These are phyloP conservation scores for Pelodytes ibericus DNA, from an alignment of 2,797 vertebrate species.

Conservation along the genomic window DNA sequence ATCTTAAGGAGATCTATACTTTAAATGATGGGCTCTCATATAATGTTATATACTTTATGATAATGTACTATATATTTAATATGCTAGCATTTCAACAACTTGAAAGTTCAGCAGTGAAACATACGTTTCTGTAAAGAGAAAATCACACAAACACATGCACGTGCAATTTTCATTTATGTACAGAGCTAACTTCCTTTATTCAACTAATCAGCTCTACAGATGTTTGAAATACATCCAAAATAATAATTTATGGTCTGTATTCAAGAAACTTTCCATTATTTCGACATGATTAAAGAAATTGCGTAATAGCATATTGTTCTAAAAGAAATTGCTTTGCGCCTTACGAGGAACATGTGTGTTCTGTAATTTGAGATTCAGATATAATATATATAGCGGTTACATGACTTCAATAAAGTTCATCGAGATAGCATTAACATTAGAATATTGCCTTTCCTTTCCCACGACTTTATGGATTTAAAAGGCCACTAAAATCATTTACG, in stretches of 20 bases:
- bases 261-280: not conserved
- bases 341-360: not conserved
- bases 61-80: no score
- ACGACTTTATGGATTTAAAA: not conserved
- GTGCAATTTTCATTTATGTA: not conserved
- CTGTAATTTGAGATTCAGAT: not conserved
- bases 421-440: not conserved
- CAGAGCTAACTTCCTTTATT: not conserved
- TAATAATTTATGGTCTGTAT: not conserved
- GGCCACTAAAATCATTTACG: no score
- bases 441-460: conserved; percentile 2
- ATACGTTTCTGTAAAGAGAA: no score
- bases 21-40: no score
- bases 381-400: no score
- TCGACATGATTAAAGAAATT: not conserved
- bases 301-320: not conserved
- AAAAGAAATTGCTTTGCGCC: not conserved
- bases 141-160: not conserved
- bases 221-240: not conserved
- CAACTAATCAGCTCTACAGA: not conserved
- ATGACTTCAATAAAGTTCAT: conserved; percentile 1
- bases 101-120: no score
- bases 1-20: no score
- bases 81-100: no score
- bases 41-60: no score